Base-by-base conservation (phyloP, 2,113 vertebrate genomes). In the Nycticebus coucang region DNA sequence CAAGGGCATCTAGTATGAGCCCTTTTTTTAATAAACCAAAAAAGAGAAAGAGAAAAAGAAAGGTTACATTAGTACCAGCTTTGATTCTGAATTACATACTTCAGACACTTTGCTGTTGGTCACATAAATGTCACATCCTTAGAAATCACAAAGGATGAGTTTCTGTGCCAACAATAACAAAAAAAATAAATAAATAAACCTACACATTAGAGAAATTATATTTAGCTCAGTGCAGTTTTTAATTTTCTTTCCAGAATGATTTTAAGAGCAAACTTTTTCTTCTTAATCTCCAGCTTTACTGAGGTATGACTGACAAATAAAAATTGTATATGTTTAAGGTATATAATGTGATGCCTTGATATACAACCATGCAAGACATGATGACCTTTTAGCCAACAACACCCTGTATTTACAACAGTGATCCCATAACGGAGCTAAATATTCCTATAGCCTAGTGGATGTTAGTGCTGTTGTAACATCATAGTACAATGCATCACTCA, bases 91-190 rank as follows among this genome's bases (percentile, higher is more conserved):
- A 57, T 75, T 85, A 64, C 69, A 14, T 30, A 84, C 28, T 79
- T 94, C 1, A 55, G 75, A 71, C 55, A 75, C 24, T 82, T 92
- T 78, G 5, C 21, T 64, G 14, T 66, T 89, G 66, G 41, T 66
- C 19, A 71, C 3, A 64, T 94, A 78, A 66, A 64, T 83, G 83
- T 79, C n/a, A 69, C 11, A 59, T 53, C 7, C 21, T 89, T 80
- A 57, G 69, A 94, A 87, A 87, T 87, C 17, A 85, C 68, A 89
- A 82, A 80, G 66, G 91, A 83, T 79, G 41, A 82, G 64, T 93
- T 91, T 93, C 68, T 74, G 15, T 74, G 28, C 41, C 45, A 88
- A 80, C 26, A 64, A 83, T 59, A 78, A 18, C 35, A 15, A 28
- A 68, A 35, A 28, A 17, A 15, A 60, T 19, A 28, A 45, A 33